Evolutionary conservation across 1,140 invertebrate genomes (phyloP).

Genomic region (Philopotamus ludificatus): DNA sequence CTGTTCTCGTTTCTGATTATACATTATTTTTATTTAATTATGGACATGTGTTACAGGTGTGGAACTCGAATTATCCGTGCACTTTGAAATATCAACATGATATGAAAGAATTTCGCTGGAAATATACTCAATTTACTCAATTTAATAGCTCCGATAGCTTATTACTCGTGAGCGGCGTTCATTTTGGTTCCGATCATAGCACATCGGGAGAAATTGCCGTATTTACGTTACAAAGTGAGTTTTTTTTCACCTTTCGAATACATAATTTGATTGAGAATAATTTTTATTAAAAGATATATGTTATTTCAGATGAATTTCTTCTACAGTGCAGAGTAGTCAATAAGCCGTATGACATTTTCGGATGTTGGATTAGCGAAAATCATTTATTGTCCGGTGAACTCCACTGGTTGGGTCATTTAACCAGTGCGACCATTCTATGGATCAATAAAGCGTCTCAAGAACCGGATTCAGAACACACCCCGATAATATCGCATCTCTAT

Average conservation of each 20-base stretch:
- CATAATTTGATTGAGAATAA: not conserved
- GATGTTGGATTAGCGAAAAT: conserved; percentile 84
- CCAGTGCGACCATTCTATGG: conserved; percentile 79
- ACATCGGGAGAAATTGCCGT: conserved; percentile 88
- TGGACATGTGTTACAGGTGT: conserved; percentile 62
- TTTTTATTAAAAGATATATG: not conserved
- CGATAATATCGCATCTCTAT: conserved; percentile 77
- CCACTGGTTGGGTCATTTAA: conserved; percentile 75
- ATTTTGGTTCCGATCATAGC: conserved; percentile 76
- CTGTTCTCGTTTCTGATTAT: not conserved
- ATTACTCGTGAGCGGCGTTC: conserved; percentile 82
- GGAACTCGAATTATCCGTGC: conserved; percentile 73
- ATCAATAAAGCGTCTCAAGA: conserved; percentile 83
- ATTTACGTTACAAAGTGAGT: conserved; percentile 71
- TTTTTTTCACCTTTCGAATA: too few relatives aligned
- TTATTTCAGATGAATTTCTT: conserved; percentile 39
- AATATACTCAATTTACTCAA: conserved; percentile 87
- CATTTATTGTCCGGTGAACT: conserved; percentile 80
- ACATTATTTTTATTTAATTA: not conserved
- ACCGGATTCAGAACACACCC: conserved; percentile 75
- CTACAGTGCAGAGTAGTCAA: conserved; percentile 80
- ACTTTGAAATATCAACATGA: conserved; percentile 72
- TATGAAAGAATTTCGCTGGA: conserved; percentile 85
- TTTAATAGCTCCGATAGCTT: conserved; percentile 84
- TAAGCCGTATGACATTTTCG: conserved; percentile 88